Evolutionary conservation across 2,888 invertebrate species (phyloP).

Genomic region (Halictus quadricinctus): DNA sequence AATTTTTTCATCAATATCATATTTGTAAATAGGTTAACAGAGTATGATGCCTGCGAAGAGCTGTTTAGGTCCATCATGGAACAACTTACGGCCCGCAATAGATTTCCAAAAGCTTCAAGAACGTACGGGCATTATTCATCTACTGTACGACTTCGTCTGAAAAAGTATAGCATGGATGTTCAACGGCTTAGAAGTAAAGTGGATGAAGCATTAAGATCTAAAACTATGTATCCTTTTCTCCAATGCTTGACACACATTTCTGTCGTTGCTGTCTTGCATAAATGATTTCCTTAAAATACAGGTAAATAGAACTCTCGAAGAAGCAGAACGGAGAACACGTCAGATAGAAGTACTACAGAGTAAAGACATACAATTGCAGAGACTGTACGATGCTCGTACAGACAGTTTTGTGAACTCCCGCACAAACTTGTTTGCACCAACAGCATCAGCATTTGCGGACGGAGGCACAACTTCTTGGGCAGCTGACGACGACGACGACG

Average conservation of each 20-base stretch:
- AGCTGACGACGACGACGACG: conserved; percentile 81
- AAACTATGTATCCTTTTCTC: conserved; percentile 82
- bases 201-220: conserved; percentile 82
- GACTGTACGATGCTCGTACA: conserved; percentile 82
- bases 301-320: conserved; percentile 84
- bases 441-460: conserved; percentile 80
- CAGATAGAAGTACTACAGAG: conserved; percentile 86
- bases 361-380: conserved; percentile 85
- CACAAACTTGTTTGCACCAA: conserved; percentile 77
- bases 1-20: not conserved
- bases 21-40: conserved; percentile 84
- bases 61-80: conserved; percentile 86
- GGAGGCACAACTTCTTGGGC: conserved; percentile 83
- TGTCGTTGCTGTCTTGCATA: not conserved
- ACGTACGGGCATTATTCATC: conserved; percentile 85
- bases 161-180: conserved; percentile 86
- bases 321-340: conserved; percentile 85
- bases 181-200: conserved; percentile 85
- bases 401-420: conserved; percentile 77
- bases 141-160: conserved; percentile 85
- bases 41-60: conserved; percentile 87
- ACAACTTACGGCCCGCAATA: conserved; percentile 84
- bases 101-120: conserved; percentile 83
- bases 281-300: conserved; percentile 72
- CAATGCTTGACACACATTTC: not conserved